These are phyloP conservation scores for Metacarcinus magister DNA, from an alignment of 2,888 invertebrate genomes.

Conservation along the genomic window DNA sequence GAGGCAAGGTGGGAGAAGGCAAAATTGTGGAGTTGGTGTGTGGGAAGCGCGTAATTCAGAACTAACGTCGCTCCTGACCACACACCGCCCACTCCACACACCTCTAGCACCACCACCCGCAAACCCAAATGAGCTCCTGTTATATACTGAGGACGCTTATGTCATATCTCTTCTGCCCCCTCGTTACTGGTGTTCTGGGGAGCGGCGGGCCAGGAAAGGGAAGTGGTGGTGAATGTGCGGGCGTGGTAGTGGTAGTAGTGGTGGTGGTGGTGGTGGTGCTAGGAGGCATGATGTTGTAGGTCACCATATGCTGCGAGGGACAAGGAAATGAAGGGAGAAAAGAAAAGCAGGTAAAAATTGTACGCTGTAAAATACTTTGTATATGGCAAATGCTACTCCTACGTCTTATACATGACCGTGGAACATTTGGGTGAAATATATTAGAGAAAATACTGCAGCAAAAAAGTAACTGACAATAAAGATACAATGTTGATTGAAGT, in stretches of 20 bases:
- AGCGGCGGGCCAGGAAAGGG: background rate
- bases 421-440: background rate
- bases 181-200: slow-evolving; percentile 6
- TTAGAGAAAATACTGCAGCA: background rate
- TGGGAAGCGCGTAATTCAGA: slow-evolving; percentile 56
- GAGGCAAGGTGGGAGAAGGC: background rate
- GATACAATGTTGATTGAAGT: slow-evolving; percentile 1
- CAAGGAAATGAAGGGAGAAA: background rate
- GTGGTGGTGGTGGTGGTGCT: background rate
- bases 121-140: slow-evolving; percentile 66
- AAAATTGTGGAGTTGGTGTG: slow-evolving; percentile 62
- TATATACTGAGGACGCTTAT: slow-evolving; percentile 63
- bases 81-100: slow-evolving; percentile 61
- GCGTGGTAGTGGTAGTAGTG: background rate
- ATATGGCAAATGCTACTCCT: background rate
- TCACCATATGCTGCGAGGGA: background rate
- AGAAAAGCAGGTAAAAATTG: background rate
- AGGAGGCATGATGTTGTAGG: background rate
- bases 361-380: background rate
- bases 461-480: background rate
- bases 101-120: slow-evolving; percentile 34
- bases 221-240: background rate
- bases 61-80: slow-evolving; percentile 2
- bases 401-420: background rate
- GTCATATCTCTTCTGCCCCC: slow-evolving; percentile 64